Evolutionary conservation across 1,140 invertebrate species (phyloP), one percentile per base, ranked within the genome.

Genomic region (Bombus fervidus): DNA sequence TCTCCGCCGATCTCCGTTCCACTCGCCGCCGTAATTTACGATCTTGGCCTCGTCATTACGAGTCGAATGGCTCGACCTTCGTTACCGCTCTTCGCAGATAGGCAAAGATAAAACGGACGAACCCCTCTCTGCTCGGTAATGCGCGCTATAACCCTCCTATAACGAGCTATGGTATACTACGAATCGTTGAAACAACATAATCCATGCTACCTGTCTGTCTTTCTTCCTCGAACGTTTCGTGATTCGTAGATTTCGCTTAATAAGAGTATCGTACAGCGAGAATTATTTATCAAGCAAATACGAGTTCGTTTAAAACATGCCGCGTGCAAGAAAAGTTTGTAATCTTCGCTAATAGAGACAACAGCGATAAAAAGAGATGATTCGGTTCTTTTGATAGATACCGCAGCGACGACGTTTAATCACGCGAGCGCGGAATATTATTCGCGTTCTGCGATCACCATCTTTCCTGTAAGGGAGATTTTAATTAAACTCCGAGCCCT

Each of bases 41-140:
- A 91, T 89, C 87, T 82, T 82, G 88, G 89, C 80, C 87, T 88
- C 92, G 87, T 93, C 89, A 93, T 93, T 92, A 91, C 85, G 78
- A 84, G 39, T 41, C 85, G 74, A 91, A 90, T 84, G 80, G 85
- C 62, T 59, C 77, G 80, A 62, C 71, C 86, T 86, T 85, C 82
- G 86, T 90, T 88, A 90, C 37, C 62, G 39, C 43, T 39, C 18
- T 28, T 73, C 43, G 18, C 18, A 6, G 25, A 80, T 79, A 81
- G 74, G 47, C 64, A 64, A 71, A 39, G 77, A 59, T 85, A 66
- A 87, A 85, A 87, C 53, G 15, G 59, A 64, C 34, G 62, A 89
- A 77, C 62, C 59, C 28, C 81, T 82, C 25, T 34, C 71, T 47
- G 59, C 28, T 37, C 2, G 66, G 8, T 87, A 73, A 76, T 85